Conservation (phyloP, 2,888 invertebrate genomes). For the Sylvicola cinctus region DNA sequence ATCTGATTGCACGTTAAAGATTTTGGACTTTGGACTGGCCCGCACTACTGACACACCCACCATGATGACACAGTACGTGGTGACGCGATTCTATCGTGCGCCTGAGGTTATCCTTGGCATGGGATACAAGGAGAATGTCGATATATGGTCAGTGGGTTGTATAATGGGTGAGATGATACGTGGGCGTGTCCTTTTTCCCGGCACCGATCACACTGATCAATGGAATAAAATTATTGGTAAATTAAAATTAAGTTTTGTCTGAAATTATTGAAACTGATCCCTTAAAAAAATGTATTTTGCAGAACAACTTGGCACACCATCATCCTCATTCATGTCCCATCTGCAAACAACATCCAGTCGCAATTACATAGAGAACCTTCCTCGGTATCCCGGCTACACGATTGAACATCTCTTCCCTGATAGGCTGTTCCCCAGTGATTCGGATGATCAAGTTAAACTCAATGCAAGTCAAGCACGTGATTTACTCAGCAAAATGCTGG, state of each 20-base stretch:
- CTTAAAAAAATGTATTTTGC: conserved; percentile 10
- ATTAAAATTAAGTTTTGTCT: conserved; percentile 8
- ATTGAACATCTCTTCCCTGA: conserved; percentile 97
- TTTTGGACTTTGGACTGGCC: conserved; percentile 96
- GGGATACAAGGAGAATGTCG: conserved; percentile 99
- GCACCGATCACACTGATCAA: conserved; percentile 98
- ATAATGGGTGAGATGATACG: conserved; percentile 99
- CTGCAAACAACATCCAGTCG: conserved; percentile 93
- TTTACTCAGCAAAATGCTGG: conserved; percentile 92
- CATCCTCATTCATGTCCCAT: conserved; percentile 89
- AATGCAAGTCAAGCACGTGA: conserved; percentile 93
- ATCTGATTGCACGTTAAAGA: conserved; percentile 97
- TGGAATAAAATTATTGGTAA: conserved; percentile 97
- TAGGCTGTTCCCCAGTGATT: conserved; percentile 91
- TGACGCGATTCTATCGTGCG: conserved; percentile 95
- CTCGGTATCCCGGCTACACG: conserved; percentile 82
- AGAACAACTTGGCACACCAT: conserved; percentile 94
- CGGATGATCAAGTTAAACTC: conserved; percentile 84
- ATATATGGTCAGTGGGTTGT: conserved; percentile 98
- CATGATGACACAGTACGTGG: conserved; percentile 99
- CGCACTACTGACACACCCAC: conserved; percentile 95
- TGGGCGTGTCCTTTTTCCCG: conserved; percentile 97
- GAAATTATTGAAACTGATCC: too few species aligned
- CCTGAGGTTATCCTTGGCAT: conserved; percentile 97
- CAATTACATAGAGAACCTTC: conserved; percentile 98